Conservation (phyloP, 2,888 invertebrate species). For the Sarcophaga rosellei region DNA sequence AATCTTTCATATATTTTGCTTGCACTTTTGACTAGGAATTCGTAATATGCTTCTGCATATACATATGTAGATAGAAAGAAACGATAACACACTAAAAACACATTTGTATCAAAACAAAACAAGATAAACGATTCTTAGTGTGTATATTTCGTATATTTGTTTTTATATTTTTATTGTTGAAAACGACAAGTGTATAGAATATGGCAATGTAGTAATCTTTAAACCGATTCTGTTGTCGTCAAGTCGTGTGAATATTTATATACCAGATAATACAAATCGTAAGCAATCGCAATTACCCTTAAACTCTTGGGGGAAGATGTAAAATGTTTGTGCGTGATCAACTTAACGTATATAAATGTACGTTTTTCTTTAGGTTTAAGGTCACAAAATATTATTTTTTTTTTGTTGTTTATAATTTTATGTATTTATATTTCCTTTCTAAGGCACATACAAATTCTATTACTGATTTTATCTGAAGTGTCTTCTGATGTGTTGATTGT, state of each 20-base stretch:
- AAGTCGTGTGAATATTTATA: conserved; percentile 20
- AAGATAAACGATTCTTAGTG: conserved; percentile 7
- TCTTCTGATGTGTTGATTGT: conserved; percentile 42
- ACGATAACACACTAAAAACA: conserved; percentile 22
- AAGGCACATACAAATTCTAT: conserved; percentile 20
- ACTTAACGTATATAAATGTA: conserved; percentile 20
- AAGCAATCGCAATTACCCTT: conserved; percentile 15
- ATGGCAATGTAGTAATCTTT: conserved; percentile 1
- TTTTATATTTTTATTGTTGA: conserved; percentile 31
- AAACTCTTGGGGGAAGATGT: conserved; percentile 15
- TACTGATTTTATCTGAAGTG: conserved; percentile 33
- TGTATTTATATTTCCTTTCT: conserved; percentile 18
- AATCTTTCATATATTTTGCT: conserved; percentile 7
- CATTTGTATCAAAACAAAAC: conserved; percentile 4
- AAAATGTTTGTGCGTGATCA: conserved; percentile 34
- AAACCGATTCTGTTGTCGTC: conserved; percentile 48
- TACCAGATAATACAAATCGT: conserved; percentile 36
- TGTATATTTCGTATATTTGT: conserved; percentile 20
- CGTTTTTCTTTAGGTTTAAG: conserved; percentile 46
- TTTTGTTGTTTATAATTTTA: neutral
- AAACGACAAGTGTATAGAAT: conserved; percentile 13
- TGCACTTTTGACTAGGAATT: conserved; percentile 37
- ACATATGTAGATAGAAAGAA: conserved; percentile 3
- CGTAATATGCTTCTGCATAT: conserved; percentile 48
- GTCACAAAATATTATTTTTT: conserved; percentile 35